phyloP scores from a whole-genome alignment of 2,113 vertebrate species.

The Chaetops frenatus region DNA sequence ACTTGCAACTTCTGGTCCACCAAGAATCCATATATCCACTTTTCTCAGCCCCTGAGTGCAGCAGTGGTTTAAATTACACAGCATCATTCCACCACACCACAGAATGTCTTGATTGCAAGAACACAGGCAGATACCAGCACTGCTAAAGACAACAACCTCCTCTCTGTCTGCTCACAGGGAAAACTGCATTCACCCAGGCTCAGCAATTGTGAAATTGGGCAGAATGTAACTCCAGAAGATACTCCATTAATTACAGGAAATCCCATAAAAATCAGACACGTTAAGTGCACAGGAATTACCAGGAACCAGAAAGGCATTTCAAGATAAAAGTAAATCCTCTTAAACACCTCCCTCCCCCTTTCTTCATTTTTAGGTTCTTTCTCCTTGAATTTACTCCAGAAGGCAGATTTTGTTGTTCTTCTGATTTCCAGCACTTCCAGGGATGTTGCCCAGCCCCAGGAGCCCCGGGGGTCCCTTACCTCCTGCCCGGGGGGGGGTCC shows the following conservation, averaged over 20 bases:
- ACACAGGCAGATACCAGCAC: background rate
- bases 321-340: background rate
- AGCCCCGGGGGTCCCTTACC: constrained; percentile 70
- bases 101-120: background rate
- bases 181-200: background rate
- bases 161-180: background rate
- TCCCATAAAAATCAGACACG: background rate
- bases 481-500: constrained; percentile 81
- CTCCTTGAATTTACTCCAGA: background rate
- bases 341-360: background rate
- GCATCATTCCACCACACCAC: background rate
- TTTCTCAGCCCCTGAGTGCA: background rate
- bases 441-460: rapidly evolving
- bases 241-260: background rate
- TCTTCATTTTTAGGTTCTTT: background rate
- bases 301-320: background rate
- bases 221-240: background rate
- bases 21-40: background rate
- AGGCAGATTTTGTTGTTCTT: rapidly evolving
- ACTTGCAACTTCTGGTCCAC: background rate
- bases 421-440: too few relatives aligned
- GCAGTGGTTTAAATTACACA: background rate
- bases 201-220: background rate
- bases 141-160: background rate
- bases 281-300: background rate